These are phyloP conservation scores for Cheilosia soror DNA, from an alignment of 2,888 invertebrate species.

Conservation along the genomic window DNA sequence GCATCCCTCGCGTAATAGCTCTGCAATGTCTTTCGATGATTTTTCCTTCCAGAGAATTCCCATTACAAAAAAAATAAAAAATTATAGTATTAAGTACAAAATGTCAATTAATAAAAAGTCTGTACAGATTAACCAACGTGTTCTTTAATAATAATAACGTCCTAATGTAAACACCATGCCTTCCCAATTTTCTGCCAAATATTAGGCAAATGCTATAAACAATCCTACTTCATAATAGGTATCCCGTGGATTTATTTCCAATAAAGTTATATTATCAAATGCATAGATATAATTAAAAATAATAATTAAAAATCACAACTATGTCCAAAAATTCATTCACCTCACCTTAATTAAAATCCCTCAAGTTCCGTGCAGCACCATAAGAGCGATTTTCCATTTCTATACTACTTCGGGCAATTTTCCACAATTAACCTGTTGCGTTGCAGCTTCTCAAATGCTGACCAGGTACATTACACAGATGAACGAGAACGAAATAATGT, in stretches of 20 bases:
- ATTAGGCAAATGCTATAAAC: neutral
- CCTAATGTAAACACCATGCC: no score
- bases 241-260: neutral
- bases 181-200: no score
- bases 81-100: no score
- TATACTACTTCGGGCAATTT: neutral
- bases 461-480: slow-evolving; percentile 1
- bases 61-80: no score
- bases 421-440: slow-evolving; percentile 60
- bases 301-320: neutral
- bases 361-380: slow-evolving; percentile 3
- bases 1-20: no score
- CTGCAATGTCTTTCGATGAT: no score
- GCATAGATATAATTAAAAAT: neutral
- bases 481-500: slow-evolving; percentile 1
- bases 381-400: neutral
- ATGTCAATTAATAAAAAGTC: no score
- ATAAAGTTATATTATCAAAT: neutral
- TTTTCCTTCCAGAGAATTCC: no score
- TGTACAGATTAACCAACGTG: no score
- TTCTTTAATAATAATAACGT: no score
- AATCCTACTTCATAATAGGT: no score
- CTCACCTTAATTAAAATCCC: slow-evolving; percentile 55
- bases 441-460: slow-evolving; percentile 12
- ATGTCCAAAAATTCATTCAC: slow-evolving; percentile 12